Evolutionary conservation across 2,113 vertebrate species (phyloP).

Genomic region (Pelobates fuscus): DNA sequence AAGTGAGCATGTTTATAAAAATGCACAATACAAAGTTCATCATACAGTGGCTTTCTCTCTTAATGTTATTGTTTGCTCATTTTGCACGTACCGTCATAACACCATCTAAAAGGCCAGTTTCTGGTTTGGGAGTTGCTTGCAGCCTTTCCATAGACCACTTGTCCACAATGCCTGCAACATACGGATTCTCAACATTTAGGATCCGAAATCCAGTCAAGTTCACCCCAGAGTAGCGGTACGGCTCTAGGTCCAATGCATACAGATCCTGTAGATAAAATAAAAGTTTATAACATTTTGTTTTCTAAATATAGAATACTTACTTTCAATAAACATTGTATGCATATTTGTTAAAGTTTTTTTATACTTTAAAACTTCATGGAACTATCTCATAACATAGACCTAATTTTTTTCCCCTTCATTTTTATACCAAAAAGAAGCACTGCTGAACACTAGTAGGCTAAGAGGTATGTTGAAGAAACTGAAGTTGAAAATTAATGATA

Average conservation of each 20-base stretch:
- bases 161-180: conserved; percentile 89
- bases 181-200: conserved; percentile 94
- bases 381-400: too few relatives aligned
- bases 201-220: conserved; percentile 98
- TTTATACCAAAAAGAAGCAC: neutral
- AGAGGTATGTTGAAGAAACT: too few relatives aligned
- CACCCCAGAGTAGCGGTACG: conserved; percentile 96
- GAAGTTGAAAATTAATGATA: too few relatives aligned
- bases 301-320: neutral
- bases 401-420: too few relatives aligned
- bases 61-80: too few relatives aligned
- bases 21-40: too few relatives aligned
- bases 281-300: neutral
- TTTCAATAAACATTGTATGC: neutral
- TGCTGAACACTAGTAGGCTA: too few relatives aligned
- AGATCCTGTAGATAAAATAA: conserved; percentile 81
- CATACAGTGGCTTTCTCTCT: too few relatives aligned
- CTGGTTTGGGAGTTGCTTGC: conserved; percentile 81
- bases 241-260: conserved; percentile 95
- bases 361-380: too few relatives aligned
- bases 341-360: too few relatives aligned
- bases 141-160: conserved; percentile 94
- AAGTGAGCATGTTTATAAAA: too few relatives aligned
- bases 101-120: conserved; percentile 88
- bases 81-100: conserved; percentile 91